phyloP scores from a whole-genome alignment of 2,113 vertebrate genomes.

The Callopanchax toddi region DNA sequence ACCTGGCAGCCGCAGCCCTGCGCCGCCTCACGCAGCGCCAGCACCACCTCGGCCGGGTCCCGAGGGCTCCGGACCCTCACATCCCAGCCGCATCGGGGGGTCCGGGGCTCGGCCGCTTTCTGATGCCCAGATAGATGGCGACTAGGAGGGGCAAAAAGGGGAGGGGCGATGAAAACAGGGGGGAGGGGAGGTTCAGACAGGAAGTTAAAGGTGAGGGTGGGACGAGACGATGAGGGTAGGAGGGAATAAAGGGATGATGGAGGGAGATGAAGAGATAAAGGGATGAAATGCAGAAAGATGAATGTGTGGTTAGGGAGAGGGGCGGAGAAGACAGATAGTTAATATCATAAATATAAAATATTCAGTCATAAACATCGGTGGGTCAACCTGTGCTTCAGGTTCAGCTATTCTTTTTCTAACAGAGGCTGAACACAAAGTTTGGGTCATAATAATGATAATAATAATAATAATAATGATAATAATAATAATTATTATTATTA shows the following conservation, averaged over 20 bases:
- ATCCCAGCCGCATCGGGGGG: conserved; percentile 87
- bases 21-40: conserved; percentile 85
- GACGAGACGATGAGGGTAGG: conserved; percentile 40
- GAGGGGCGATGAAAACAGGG: not conserved
- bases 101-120: conserved; percentile 84
- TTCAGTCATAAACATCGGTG: not conserved
- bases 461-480: too few species aligned
- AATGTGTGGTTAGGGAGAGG: not conserved
- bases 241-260: conserved; percentile 53
- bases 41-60: conserved; percentile 85
- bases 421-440: too few species aligned
- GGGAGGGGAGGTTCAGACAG: too few species aligned
- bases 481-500: too few species aligned
- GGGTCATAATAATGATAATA: too few species aligned
- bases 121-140: conserved; percentile 97
- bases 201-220: conserved; percentile 12
- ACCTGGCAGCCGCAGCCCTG: conserved; percentile 85
- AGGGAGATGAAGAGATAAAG: not conserved
- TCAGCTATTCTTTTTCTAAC: too few species aligned
- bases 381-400: not conserved
- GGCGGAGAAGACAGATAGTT: conserved; percentile 35
- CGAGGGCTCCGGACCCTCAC: conserved; percentile 85
- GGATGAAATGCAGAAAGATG: not conserved
- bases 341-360: conserved; percentile 14
- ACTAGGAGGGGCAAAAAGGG: conserved; percentile 68